Percentiles rank a stretch among this genome's conserved stretches.
Evolutionary conservation across 2,113 vertebrate genomes (phyloP).

Genomic region (Sinocyclocheilus anophthalmus): DNA sequence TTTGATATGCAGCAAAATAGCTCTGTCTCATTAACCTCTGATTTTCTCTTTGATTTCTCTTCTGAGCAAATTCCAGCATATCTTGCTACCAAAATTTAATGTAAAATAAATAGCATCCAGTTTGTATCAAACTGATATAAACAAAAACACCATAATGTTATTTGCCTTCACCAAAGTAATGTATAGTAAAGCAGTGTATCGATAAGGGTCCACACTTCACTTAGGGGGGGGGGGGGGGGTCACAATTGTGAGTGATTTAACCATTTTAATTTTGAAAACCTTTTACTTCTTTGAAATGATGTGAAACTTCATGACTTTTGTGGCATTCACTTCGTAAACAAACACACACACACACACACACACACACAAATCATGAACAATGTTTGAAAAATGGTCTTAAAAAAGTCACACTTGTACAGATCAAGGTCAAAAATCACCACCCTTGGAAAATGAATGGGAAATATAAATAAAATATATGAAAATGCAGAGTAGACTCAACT

Average conservation of each 20-base stretch:
- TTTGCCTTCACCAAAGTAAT: not conserved
- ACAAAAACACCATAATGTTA: not conserved
- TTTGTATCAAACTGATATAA: not conserved
- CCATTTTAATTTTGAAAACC: not conserved
- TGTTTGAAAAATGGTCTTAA: not conserved
- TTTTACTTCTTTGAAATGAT: not conserved
- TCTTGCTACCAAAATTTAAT: not conserved
- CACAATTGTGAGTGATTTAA: not conserved
- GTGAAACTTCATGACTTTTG: not conserved
- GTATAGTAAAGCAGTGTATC: not conserved
- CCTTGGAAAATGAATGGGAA: not conserved
- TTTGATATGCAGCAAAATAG: not conserved
- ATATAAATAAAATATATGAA: not conserved
- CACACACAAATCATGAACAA: not conserved
- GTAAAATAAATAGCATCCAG: not conserved
- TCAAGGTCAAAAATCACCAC: not conserved
- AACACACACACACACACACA: not conserved
- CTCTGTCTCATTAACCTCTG: conserved; percentile 18
- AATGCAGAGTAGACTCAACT: not conserved
- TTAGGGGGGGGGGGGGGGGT: too few relatives aligned
- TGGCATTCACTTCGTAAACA: not conserved
- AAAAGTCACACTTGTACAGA: not conserved
- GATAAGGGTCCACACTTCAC: not conserved
- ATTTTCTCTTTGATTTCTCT: not conserved
- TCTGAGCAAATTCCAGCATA: not conserved